These are phyloP conservation scores for Oncorhynchus gorbuscha DNA, from an alignment of 2,113 vertebrate genomes.

Conservation along the genomic window DNA sequence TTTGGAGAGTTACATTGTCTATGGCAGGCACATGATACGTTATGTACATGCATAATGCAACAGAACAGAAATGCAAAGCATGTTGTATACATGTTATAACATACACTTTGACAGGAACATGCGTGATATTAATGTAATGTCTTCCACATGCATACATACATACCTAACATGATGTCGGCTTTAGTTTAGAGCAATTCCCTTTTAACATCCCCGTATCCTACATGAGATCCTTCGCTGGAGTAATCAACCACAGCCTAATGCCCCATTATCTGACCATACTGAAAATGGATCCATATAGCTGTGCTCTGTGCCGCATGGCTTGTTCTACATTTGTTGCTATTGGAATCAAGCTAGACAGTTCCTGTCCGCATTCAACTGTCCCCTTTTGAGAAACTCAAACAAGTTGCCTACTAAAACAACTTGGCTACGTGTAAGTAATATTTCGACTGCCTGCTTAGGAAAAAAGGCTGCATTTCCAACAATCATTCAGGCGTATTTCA, in stretches of 20 bases:
- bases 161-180: neutral
- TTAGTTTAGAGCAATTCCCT: neutral
- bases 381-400: neutral
- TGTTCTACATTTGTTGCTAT: neutral
- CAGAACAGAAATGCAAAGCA: neutral
- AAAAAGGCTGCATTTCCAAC: neutral
- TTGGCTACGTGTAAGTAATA: too few species aligned
- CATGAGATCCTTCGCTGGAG: neutral
- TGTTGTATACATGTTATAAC: neutral
- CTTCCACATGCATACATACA: neutral
- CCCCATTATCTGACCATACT: neutral
- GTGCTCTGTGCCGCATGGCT: neutral
- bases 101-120: neutral
- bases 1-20: neutral
- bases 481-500: neutral
- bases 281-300: neutral
- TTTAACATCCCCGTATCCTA: neutral
- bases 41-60: neutral
- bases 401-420: neutral
- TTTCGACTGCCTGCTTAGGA: too few species aligned
- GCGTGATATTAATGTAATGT: neutral
- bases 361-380: neutral
- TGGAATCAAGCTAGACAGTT: neutral
- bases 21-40: neutral
- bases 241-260: neutral